Evolutionary conservation across 37 sponge, comb jelly and placozoan species (phyloP).

Genomic region (Bolinopsis microptera): DNA sequence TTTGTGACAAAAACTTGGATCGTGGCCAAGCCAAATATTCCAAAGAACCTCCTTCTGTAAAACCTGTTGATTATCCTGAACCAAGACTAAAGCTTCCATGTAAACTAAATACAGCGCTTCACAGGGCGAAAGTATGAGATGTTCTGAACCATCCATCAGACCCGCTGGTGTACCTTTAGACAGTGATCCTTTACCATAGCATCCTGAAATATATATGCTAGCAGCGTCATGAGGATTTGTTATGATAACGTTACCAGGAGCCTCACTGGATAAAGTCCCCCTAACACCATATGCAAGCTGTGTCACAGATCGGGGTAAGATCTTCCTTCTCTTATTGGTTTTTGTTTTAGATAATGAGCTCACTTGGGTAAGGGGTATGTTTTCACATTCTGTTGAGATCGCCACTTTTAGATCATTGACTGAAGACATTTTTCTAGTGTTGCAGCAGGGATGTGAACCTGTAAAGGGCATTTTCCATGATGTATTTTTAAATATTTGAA

Average conservation of each 20-base stretch:
- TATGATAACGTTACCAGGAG: neutral
- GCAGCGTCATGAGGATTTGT: conserved; percentile 37
- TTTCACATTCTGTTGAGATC: neutral
- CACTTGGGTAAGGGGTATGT: neutral
- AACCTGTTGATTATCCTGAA: neutral
- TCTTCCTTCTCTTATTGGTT: neutral
- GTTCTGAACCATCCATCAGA: neutral
- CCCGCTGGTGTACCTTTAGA: conserved; percentile 24
- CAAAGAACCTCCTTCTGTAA: neutral
- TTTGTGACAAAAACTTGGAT: neutral
- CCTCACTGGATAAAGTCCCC: neutral
- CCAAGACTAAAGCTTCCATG: neutral
- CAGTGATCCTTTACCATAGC: neutral
- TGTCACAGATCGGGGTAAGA: neutral
- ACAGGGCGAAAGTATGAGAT: conserved; percentile 4
- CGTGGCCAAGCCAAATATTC: neutral
- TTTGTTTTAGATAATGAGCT: neutral
- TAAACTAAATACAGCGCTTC: neutral
- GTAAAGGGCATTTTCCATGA: too few relatives aligned
- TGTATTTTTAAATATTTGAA: too few relatives aligned
- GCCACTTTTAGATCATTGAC: neutral
- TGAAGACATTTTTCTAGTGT: neutral
- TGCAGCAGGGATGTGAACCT: neutral
- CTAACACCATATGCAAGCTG: neutral
- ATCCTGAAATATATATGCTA: conserved; percentile 4